Base-by-base conservation (phyloP, 2,113 vertebrate genomes). In the Vireo altiloquus region DNA sequence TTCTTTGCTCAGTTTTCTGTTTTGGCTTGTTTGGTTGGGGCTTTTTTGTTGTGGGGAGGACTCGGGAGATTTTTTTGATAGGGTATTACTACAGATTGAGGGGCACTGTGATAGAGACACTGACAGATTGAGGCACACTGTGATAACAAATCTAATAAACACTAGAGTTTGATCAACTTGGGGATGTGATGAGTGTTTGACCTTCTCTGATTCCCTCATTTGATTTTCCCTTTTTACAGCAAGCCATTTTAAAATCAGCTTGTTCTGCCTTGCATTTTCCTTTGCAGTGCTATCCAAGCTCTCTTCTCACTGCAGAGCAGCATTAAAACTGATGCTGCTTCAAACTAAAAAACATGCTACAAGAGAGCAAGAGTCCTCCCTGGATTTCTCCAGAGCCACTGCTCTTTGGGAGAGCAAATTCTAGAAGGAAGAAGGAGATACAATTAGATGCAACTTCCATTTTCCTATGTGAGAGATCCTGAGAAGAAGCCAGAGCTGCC, bases 191-290 rank as follows among this genome's bases (percentile, higher is more conserved):
- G 3, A 23, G 11, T 95, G 80, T 86, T 96, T 93, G 94, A 97
- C 89, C 93, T 89, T 86, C 89, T 91, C 71, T 69, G 92, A 95
- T 91, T 95, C 44, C 50, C 30, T 56, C 52, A 65, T 71, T 40
- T 20, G 37, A 95, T 94, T 89, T 89, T 33, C 74, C 44, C 35
- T 87, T 94, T 83, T 70, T 52, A 47, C 54, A 91, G 84, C 53
- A 42, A 90, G 86, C 30, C 82, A 90, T 94, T 90, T 94, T 80
- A 37, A 94, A 96, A 96, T 70, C 93, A 94, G 78, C 78, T 96
- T 96, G 63, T 82, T 92, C 88, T 91, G 77, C 80, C 81, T 13
- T 3, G 3, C 82, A 92, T 89, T 94, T 79, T 64, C 56, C 84
- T 90, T 68, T 66, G 70, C 90, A 92, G 76, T 10, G 35, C 63